Conservation (phyloP, 1,140 invertebrate species). For the Drosophila malerkotliana region DNA sequence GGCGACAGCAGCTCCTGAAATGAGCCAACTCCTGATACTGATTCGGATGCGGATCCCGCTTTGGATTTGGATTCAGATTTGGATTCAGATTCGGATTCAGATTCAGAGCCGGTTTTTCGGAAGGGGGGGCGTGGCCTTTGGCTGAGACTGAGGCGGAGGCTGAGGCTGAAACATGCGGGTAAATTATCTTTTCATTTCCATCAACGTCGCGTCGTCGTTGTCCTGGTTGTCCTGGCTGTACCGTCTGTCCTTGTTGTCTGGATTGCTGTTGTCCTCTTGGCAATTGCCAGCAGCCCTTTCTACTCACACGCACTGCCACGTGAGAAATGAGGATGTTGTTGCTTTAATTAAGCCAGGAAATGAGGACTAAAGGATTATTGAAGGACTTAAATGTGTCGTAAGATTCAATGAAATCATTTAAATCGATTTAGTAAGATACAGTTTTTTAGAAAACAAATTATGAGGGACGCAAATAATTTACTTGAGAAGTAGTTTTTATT, state of each 20-base stretch:
- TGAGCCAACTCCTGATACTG: conserved; percentile 10
- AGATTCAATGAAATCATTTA: too few relatives aligned
- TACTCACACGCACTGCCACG: not conserved
- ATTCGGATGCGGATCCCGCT: conserved; percentile 16
- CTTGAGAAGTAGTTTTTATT: too few relatives aligned
- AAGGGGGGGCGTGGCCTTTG: conserved; percentile 32
- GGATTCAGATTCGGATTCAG: conserved; percentile 14
- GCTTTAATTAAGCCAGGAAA: not conserved
- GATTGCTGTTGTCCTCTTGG: conserved; percentile 30
- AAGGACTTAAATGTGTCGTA: not conserved
- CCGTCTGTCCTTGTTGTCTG: conserved; percentile 6
- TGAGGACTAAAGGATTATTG: not conserved
- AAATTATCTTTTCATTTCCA: conserved; percentile 81
- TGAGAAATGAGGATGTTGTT: not conserved
- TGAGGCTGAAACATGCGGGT: conserved; percentile 74
- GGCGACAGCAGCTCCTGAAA: conserved; percentile 14
- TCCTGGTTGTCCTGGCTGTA: not conserved
- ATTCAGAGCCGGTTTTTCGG: conserved; percentile 13
- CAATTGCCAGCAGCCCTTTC: conserved; percentile 40
- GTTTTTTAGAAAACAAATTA: too few relatives aligned
- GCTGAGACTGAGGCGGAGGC: conserved; percentile 49
- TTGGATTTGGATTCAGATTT: conserved; percentile 2
- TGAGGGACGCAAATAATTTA: too few relatives aligned
- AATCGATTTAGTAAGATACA: too few relatives aligned
- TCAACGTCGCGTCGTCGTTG: conserved; percentile 39